Conservation (phyloP, 2,797 vertebrate genomes). For the Girardinus metallicus region DNA sequence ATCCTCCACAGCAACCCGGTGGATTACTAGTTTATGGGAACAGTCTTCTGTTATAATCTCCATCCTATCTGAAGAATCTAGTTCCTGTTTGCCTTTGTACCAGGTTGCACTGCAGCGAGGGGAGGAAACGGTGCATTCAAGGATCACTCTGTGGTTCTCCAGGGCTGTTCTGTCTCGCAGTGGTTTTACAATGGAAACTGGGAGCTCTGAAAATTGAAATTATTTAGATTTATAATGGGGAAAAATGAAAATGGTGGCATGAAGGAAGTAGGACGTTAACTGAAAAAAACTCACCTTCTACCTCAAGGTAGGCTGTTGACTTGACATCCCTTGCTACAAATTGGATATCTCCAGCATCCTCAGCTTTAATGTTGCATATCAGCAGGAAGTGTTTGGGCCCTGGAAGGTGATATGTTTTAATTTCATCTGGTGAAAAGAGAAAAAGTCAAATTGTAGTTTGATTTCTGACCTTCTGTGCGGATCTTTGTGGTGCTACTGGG, state of each 20-base stretch:
- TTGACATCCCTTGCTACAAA: constrained; percentile 83
- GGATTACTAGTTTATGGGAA: constrained; percentile 90
- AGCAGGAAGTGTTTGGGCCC: constrained; percentile 91
- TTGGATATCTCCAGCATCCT: constrained; percentile 88
- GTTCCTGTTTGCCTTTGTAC: constrained; percentile 84
- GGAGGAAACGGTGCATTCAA: constrained; percentile 91
- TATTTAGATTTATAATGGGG: background rate
- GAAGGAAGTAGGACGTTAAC: background rate
- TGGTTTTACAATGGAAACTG: constrained; percentile 89
- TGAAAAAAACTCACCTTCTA: constrained; percentile 84
- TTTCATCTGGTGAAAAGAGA: no score
- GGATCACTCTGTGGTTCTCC: constrained; percentile 88
- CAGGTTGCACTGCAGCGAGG: constrained; percentile 84
- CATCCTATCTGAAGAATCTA: constrained; percentile 84
- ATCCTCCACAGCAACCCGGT: constrained; percentile 84
- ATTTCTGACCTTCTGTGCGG: constrained; percentile 86
- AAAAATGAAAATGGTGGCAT: background rate
- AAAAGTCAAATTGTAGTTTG: background rate
- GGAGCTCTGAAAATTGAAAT: constrained; percentile 59
- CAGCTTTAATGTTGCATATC: constrained; percentile 83
- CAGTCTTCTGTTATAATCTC: constrained; percentile 89
- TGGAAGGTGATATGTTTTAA: constrained; percentile 50
- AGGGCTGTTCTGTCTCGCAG: constrained; percentile 91
- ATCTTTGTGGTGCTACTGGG: constrained; percentile 85
- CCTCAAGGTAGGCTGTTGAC: constrained; percentile 85